phyloP scores from a whole-genome alignment of 1,140 invertebrate genomes.

The Proctacanthus coquilletti region DNA sequence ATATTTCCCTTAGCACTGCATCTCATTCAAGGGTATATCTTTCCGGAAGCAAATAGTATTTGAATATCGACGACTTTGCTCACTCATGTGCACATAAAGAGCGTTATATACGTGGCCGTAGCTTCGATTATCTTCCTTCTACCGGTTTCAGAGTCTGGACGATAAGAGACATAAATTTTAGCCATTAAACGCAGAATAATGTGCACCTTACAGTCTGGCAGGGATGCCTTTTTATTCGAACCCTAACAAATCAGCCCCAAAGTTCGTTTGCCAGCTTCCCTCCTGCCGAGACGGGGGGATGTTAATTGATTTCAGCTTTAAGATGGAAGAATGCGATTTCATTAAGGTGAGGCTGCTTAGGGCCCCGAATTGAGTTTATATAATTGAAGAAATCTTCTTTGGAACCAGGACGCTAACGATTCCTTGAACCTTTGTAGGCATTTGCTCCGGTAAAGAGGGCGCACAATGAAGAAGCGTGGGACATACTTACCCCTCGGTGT shows the following conservation, averaged over 20 bases:
- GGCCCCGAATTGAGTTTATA: too few species aligned
- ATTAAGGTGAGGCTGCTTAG: constrained; percentile 1
- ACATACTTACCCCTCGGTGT: not conserved
- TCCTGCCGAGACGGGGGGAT: not conserved
- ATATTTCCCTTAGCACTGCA: too few species aligned
- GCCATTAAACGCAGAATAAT: not conserved
- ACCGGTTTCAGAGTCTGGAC: too few species aligned
- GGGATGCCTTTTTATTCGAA: not conserved
- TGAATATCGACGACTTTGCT: too few species aligned
- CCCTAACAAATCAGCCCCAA: not conserved
- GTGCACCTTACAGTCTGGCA: too few species aligned
- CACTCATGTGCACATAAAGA: too few species aligned
- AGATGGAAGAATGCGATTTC: constrained; percentile 1
- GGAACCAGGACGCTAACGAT: too few species aligned
- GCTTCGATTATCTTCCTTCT: too few species aligned
- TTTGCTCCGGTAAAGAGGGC: not conserved
- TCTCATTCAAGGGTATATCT: too few species aligned
- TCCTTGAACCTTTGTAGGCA: not conserved
- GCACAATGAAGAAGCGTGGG: not conserved
- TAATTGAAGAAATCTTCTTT: not conserved
- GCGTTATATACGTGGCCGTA: too few species aligned
- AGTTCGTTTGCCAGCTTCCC: not conserved
- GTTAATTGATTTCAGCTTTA: not conserved
- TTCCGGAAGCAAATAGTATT: too few species aligned
- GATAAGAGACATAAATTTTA: constrained; percentile 1